Percentiles rank a stretch among this genome's conserved stretches.
These are phyloP conservation scores for Antennarius maculatus DNA, from an alignment of 2,797 vertebrate genomes.

Conservation along the genomic window DNA sequence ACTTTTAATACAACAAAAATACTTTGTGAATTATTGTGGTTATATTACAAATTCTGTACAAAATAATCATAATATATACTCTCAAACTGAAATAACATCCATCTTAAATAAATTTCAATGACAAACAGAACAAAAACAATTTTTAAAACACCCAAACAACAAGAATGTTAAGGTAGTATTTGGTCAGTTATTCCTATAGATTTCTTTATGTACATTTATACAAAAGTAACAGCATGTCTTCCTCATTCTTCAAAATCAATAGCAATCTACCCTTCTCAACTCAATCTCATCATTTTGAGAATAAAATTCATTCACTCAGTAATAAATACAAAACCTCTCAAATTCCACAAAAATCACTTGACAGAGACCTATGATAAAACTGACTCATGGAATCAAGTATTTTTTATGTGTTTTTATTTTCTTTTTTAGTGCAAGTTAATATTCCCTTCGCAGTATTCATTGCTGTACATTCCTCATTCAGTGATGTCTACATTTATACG, in stretches of 20 bases:
- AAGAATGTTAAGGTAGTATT: conserved; percentile 97
- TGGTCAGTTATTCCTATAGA: conserved; percentile 99
- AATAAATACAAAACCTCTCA: conserved; percentile 99
- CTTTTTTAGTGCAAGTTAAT: conserved; percentile 99
- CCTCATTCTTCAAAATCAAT: conserved; percentile 97
- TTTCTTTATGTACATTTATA: conserved; percentile 99
- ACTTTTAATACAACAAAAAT: conserved; percentile 88
- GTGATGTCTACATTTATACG: conserved; percentile 97
- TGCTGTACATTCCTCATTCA: conserved; percentile 99
- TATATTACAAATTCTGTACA: conserved; percentile 89
- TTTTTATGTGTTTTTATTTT: conserved; percentile 81
- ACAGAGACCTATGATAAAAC: conserved; percentile 97
- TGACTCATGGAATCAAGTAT: conserved; percentile 99
- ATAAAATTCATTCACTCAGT: conserved; percentile 98
- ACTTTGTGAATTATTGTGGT: conserved; percentile 88
- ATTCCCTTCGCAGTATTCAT: conserved; percentile 98
- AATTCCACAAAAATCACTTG: conserved; percentile 94
- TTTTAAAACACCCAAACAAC: conserved; percentile 92
- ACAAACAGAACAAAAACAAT: conserved; percentile 79
- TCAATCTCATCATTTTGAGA: conserved; percentile 83
- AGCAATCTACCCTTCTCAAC: conserved; percentile 94
- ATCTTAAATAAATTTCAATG: conserved; percentile 85
- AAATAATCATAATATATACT: conserved; percentile 87
- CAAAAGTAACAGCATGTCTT: conserved; percentile 98
- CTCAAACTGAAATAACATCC: conserved; percentile 90